Conservation (phyloP, 2,797 vertebrate genomes). For the Notoglanidium macrostoma region DNA sequence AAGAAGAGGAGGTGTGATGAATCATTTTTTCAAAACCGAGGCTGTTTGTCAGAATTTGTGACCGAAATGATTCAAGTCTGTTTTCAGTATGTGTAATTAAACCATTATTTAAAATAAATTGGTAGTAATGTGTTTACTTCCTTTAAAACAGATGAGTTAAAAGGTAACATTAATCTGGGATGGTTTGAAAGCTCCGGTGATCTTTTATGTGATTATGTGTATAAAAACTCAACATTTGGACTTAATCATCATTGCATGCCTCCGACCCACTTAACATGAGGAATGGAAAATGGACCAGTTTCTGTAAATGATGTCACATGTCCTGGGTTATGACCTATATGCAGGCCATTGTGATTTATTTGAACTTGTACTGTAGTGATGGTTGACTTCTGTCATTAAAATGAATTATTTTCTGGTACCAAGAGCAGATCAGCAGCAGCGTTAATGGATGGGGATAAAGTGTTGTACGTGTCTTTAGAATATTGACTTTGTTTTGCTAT, state of each 20-base stretch:
- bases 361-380: not conserved
- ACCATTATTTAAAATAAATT: conserved; percentile 41
- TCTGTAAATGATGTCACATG: conserved; percentile 35
- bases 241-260: conserved; percentile 33
- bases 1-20: not conserved
- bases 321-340: conserved; percentile 17
- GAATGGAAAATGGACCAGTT: conserved; percentile 29
- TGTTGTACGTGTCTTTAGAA: not conserved
- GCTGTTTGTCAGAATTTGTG: not conserved
- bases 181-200: not conserved
- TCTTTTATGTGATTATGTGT: not conserved
- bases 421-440: not conserved
- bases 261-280: conserved; percentile 24
- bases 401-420: conserved; percentile 7
- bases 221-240: conserved; percentile 40
- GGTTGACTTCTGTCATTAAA: conserved; percentile 9
- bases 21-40: not conserved
- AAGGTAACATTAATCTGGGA: not conserved
- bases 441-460: not conserved
- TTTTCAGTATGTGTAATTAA: conserved; percentile 50
- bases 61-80: not conserved
- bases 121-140: not conserved
- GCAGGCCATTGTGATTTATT: conserved; percentile 14
- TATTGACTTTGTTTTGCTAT: too few species aligned
- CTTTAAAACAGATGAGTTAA: conserved; percentile 7